Evolutionary conservation across 2,888 invertebrate genomes (phyloP).

Genomic region (Stictocephala bisonia): DNA sequence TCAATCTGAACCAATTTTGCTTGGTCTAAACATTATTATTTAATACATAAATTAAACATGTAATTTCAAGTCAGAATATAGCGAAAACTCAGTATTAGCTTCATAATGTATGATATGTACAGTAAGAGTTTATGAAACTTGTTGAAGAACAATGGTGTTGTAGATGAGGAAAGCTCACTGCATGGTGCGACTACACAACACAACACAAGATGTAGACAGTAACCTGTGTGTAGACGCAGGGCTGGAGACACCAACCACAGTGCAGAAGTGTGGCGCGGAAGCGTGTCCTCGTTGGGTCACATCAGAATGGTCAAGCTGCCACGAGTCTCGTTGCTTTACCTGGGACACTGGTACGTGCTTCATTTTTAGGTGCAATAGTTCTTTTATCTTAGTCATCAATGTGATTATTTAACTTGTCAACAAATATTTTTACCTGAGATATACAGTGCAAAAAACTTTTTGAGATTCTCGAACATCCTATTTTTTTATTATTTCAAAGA

Average conservation of each 20-base stretch:
- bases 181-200: constrained; percentile 73
- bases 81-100: too few relatives aligned
- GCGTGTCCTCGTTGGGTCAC: constrained; percentile 80
- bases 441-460: too few relatives aligned
- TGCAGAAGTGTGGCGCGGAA: constrained; percentile 74
- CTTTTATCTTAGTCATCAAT: not conserved
- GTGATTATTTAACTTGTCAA: too few relatives aligned
- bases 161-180: constrained; percentile 78
- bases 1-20: too few relatives aligned
- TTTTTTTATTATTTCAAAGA: too few relatives aligned
- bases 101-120: too few relatives aligned
- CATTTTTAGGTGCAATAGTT: not conserved
- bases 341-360: constrained; percentile 74
- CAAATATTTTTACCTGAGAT: not conserved
- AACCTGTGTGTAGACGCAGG: constrained; percentile 79
- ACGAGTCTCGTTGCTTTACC: constrained; percentile 78
- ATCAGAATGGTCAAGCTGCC: constrained; percentile 78
- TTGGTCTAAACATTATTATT: too few relatives aligned
- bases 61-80: too few relatives aligned
- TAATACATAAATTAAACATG: too few relatives aligned
- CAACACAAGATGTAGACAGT: constrained; percentile 71
- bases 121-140: too few relatives aligned
- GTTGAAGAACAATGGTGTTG: not conserved
- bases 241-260: constrained; percentile 72
- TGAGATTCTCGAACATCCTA: too few relatives aligned